Conservation (phyloP, 1,140 invertebrate genomes). For the Zaprionus nigranus region DNA sequence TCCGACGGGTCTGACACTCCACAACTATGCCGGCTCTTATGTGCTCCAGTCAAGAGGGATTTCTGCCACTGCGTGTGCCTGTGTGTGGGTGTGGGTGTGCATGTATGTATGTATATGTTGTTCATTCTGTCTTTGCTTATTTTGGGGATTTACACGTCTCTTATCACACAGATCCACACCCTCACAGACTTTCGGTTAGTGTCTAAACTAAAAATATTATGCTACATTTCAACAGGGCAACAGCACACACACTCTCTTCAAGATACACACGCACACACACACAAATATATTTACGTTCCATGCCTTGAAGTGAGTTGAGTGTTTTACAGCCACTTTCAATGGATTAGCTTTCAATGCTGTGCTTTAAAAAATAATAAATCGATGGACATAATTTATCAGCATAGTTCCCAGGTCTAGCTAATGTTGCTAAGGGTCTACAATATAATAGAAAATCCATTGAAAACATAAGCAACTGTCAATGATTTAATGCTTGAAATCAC, state of each 20-base stretch:
- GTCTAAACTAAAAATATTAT: constrained; percentile 74
- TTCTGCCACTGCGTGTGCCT: constrained; percentile 7
- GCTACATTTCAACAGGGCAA: constrained; percentile 73
- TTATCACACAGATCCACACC: constrained; percentile 61
- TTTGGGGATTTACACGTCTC: constrained; percentile 73
- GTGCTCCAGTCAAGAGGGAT: constrained; percentile 25
- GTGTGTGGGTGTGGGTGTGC: constrained; percentile 24
- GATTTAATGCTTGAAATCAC: constrained; percentile 69
- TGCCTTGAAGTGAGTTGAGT: constrained; percentile 31
- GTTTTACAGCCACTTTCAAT: constrained; percentile 77
- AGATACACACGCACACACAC: constrained; percentile 5
- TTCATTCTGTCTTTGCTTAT: constrained; percentile 68
- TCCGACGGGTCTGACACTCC: constrained; percentile 28
- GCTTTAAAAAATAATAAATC: constrained; percentile 68
- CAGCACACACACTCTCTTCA: constrained; percentile 10
- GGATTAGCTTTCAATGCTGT: constrained; percentile 75
- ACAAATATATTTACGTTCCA: not conserved
- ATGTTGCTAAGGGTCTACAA: constrained; percentile 17
- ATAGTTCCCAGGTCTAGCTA: constrained; percentile 7
- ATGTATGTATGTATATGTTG: constrained; percentile 44
- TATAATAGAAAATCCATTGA: constrained; percentile 70
- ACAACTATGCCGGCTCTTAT: constrained; percentile 30
- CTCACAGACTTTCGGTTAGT: constrained; percentile 18
- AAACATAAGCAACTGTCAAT: constrained; percentile 77
- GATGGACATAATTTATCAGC: constrained; percentile 54